Conservation (phyloP, 2,113 vertebrate species). For the Ciconia stormi region DNA sequence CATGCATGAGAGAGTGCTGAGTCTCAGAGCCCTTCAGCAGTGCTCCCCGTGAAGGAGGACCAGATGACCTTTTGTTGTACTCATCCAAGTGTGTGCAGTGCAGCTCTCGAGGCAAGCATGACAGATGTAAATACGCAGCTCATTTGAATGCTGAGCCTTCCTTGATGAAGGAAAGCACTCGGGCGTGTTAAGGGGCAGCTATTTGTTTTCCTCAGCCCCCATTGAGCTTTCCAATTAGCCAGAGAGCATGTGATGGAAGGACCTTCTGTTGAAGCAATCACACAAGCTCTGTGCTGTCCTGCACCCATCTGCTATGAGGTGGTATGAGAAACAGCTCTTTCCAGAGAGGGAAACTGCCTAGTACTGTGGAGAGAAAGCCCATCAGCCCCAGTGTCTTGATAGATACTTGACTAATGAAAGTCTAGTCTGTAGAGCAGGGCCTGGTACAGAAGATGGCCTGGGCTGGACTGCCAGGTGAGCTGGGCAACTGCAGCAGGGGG, state of each 20-base stretch:
- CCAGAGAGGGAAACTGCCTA: not conserved
- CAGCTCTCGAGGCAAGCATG: not conserved
- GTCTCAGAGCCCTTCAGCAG: not conserved
- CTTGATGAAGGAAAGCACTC: not conserved
- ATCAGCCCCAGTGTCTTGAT: not conserved
- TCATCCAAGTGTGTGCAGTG: not conserved
- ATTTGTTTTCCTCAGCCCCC: not conserved
- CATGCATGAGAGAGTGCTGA: not conserved
- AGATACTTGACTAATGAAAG: not conserved
- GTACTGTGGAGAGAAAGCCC: not conserved
- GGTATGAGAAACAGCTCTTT: not conserved
- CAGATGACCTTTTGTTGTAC: not conserved
- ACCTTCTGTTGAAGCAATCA: not conserved
- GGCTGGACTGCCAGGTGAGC: not conserved
- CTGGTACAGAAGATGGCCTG: not conserved
- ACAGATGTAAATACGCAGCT: conserved; percentile 11
- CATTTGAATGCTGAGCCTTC: conserved; percentile 2
- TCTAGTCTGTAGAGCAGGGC: not conserved
- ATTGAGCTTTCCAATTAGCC: not conserved
- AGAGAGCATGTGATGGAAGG: not conserved
- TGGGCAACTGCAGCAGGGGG: not conserved
- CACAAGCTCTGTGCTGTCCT: not conserved
- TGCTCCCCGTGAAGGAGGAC: not conserved
- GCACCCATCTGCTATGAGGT: not conserved
- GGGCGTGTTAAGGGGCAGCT: not conserved